Percentiles rank a stretch among this genome's conserved stretches.
These are phyloP conservation scores for Agapostemon virescens DNA, from an alignment of 2,888 invertebrate species.

Conservation along the genomic window DNA sequence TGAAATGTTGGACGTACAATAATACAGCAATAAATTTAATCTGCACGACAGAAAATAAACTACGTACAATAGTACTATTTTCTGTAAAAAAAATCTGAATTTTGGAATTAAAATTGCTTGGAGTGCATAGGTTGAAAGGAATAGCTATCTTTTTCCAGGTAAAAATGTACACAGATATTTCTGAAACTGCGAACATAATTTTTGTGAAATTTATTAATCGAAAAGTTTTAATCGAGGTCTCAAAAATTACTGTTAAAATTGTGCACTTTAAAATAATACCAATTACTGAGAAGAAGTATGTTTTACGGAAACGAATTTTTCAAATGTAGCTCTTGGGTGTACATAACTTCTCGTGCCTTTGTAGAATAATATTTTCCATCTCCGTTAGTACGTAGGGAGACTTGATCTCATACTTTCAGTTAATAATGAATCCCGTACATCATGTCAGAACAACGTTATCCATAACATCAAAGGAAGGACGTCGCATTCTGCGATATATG, in stretches of 20 bases:
- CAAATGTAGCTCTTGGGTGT: neutral
- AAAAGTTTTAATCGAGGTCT: neutral
- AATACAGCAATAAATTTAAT: too few relatives aligned
- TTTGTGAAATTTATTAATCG: neutral
- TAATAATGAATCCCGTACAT: constrained; percentile 1
- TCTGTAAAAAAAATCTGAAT: too few relatives aligned
- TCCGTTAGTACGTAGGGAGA: neutral
- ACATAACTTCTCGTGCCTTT: neutral
- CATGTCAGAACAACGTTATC: neutral
- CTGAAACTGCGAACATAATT: neutral
- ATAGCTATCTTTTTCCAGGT: neutral
- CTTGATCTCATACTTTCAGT: neutral
- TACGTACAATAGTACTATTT: too few relatives aligned
- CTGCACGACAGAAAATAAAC: too few relatives aligned
- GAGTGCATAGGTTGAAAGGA: too few relatives aligned
- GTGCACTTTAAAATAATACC: neutral
- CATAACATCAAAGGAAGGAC: neutral
- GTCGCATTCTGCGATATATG: neutral
- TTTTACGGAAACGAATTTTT: neutral
- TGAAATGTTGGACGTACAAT: too few relatives aligned
- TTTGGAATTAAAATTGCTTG: too few relatives aligned
- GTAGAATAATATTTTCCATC: neutral
- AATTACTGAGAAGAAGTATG: neutral
- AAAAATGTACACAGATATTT: neutral
- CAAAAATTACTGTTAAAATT: neutral